A percentile compares a stretch with the other conserved stretches of the same genome.
Evolutionary conservation across 2,113 vertebrate species (phyloP).

Genomic region (Ibidorhyncha struthersii): DNA sequence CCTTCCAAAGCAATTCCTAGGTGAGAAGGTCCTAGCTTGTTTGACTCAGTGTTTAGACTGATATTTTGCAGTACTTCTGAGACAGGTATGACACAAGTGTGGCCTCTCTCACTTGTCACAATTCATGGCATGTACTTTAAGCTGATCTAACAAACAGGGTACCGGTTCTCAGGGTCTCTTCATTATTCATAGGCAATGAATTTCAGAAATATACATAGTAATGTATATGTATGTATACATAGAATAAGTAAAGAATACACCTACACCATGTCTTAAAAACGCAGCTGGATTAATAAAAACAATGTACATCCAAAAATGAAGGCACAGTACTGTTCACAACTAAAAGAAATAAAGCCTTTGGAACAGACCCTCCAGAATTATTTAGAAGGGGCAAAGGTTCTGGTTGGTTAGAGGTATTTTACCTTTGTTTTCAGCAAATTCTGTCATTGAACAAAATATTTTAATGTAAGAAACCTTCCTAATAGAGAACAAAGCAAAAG

Average conservation of each 20-base stretch:
- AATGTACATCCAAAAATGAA: not conserved
- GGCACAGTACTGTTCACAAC: not conserved
- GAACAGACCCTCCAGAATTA: not conserved
- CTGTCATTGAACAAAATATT: not conserved
- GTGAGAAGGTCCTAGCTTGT: not conserved
- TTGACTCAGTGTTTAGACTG: not conserved
- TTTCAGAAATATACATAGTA: not conserved
- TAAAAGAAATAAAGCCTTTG: not conserved
- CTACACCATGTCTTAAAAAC: not conserved
- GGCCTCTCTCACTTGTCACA: not conserved
- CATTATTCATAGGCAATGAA: not conserved
- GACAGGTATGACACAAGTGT: not conserved
- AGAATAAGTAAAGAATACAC: not conserved
- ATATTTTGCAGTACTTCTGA: not conserved
- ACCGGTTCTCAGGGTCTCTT: not conserved
- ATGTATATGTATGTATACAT: too few species aligned
- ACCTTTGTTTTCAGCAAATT: not conserved
- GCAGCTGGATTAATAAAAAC: not conserved
- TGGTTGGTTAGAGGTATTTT: not conserved
- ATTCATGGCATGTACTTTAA: rapidly evolving
- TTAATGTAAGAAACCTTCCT: not conserved
- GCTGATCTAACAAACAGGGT: not conserved
- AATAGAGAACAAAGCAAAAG: not conserved
- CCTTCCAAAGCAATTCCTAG: not conserved
- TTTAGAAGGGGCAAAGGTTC: not conserved